These are phyloP conservation scores for Apodemus sylvaticus DNA, from an alignment of 2,113 vertebrate genomes.

Conservation along the genomic window DNA sequence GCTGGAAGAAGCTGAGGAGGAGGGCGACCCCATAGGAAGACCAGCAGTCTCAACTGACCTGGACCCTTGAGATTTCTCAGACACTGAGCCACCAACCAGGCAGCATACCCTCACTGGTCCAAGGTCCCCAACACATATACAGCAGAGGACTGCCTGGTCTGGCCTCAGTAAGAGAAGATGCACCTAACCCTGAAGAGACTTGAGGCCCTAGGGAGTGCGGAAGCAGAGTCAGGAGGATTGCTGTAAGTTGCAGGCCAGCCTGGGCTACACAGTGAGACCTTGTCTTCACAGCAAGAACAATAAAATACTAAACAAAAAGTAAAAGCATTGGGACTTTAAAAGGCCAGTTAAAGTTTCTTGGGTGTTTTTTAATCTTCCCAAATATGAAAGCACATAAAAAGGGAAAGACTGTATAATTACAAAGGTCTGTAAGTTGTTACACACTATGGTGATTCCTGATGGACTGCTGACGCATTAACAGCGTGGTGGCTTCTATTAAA, in stretches of 20 bases:
- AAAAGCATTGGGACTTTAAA: constrained; percentile 45
- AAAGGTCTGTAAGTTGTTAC: background rate
- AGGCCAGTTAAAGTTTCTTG: background rate
- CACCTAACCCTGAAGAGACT: no score
- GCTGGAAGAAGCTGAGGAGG: no score
- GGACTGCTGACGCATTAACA: background rate
- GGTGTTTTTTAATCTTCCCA: background rate
- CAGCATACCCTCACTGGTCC: no score
- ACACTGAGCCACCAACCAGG: no score
- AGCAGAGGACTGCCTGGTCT: no score
- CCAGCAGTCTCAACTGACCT: no score
- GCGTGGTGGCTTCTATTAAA: constrained; percentile 24
- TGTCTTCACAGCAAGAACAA: background rate
- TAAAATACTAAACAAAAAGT: constrained; percentile 27
- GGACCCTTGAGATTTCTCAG: no score
- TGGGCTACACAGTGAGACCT: background rate
- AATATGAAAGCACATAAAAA: constrained; percentile 48
- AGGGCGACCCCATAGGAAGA: no score
- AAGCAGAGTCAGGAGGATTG: background rate
- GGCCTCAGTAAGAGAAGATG: no score
- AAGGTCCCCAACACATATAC: no score
- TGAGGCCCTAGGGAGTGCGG: no score
- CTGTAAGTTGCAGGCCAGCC: background rate
- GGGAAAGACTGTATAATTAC: constrained; percentile 12
- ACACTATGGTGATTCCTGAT: background rate